Base-by-base conservation (phyloP, 53 echinoderm and acorn worm genomes). In the Crossaster papposus region DNA sequence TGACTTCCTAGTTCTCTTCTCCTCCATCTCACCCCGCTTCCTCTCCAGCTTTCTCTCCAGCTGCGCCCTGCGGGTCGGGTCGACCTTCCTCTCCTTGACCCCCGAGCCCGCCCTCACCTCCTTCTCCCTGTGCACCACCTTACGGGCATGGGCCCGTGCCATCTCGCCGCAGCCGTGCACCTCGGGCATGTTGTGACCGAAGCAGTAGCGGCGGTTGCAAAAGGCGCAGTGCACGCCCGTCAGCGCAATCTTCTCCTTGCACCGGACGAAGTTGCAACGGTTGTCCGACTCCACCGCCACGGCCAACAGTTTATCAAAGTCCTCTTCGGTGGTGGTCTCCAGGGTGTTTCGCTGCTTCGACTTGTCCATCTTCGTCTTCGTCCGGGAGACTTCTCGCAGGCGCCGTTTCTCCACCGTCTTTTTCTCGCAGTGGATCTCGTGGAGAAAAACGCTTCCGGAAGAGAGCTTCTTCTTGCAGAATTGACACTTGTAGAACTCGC, bases 351-450 rank as follows among this genome's bases (percentile, higher is more conserved):
- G 94, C 65, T 93, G 95, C 53, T 94, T 97, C 24, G 82, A 81
- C 79, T 91, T 90, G 38, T 91, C 91, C 53, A 86, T 91, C 68
- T 93, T 92, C 65, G 79, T 83, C 78, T 88, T 89, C 12, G 77
- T 33, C 30, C 17, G 36, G 5, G 35, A 37, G 10, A 81, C 33
- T 50, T 89, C 87, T n/a, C 75, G 29, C 1, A 86, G 88, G 1
- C 83, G 62, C 30, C 82, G 86, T 30, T 92, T 94, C 58, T 95
- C 97, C 30, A 80, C 89, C 28, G 76, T 53, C 8, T 89, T 84
- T 55, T 90, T 96, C 78, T 99, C 99, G 65, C 99, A 99, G 55
- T 96, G 89, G 30, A 99, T 94, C 79, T 99, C 99, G 83, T 99
- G 99, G 15, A 99, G 93, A 50, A 99, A 77, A 14, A 92, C 81